phyloP scores from a whole-genome alignment of 1,140 invertebrate species.

The Platyura marginata region DNA sequence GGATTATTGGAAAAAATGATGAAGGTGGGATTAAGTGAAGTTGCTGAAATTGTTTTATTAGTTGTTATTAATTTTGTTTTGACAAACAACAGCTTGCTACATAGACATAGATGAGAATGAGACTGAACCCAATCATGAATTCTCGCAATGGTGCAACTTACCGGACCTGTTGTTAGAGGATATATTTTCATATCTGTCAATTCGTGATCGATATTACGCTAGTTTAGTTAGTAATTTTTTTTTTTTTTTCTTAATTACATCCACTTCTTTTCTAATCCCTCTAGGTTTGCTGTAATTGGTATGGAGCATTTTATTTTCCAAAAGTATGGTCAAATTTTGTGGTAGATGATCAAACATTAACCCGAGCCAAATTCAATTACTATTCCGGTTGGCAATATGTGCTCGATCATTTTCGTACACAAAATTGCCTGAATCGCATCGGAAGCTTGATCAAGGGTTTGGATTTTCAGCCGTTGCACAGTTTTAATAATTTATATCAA shows the following conservation, averaged over 20 bases:
- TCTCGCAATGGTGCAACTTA: conserved; percentile 44
- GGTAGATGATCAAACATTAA: conserved; percentile 52
- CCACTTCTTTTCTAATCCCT: background rate
- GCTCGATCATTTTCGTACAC: conserved; percentile 54
- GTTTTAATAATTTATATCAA: conserved; percentile 69
- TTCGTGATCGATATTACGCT: conserved; percentile 50
- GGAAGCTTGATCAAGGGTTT: conserved; percentile 46
- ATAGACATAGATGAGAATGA: conserved; percentile 32
- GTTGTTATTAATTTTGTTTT: conserved; percentile 1
- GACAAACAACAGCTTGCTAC: conserved; percentile 30
- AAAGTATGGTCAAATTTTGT: conserved; percentile 54
- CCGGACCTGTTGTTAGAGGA: conserved; percentile 62
- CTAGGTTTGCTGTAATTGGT: conserved; percentile 34
- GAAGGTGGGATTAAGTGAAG: conserved; percentile 2
- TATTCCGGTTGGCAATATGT: conserved; percentile 69
- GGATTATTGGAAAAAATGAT: conserved; percentile 1
- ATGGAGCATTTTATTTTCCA: conserved; percentile 52
- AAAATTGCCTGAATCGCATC: conserved; percentile 49
- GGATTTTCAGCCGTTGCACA: conserved; percentile 52
- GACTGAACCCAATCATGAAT: conserved; percentile 20
- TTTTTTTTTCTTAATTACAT: background rate
- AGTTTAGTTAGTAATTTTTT: conserved; percentile 40
- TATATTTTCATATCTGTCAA: conserved; percentile 50
- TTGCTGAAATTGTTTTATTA: too few relatives aligned
- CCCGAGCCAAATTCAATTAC: conserved; percentile 57